Evolutionary conservation across 2,113 vertebrate species (phyloP).

Genomic region (Gadus macrocephalus): DNA sequence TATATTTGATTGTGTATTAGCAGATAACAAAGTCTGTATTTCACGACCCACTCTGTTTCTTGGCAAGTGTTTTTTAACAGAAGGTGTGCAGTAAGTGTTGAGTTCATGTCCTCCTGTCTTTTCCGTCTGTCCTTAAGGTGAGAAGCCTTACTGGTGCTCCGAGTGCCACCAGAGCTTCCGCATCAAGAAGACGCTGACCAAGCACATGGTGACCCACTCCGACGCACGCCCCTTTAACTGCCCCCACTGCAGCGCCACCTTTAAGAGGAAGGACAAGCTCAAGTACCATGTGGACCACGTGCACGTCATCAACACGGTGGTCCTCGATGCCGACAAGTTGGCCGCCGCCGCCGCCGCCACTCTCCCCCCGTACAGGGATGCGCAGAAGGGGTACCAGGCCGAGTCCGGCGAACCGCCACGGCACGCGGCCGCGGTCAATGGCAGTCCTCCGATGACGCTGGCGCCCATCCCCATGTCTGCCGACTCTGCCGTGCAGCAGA

Average conservation of each 20-base stretch:
- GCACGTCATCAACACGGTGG: constrained; percentile 74
- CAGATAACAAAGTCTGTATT: no score
- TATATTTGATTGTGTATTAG: no score
- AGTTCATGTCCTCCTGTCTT: no score
- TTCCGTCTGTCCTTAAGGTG: constrained; percentile 69
- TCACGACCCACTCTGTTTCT: no score
- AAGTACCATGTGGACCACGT: constrained; percentile 98
- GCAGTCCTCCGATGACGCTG: constrained; percentile 82
- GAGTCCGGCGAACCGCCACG: constrained; percentile 71
- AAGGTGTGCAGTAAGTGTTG: no score
- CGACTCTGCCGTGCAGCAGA: constrained; percentile 33
- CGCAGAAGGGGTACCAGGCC: constrained; percentile 70
- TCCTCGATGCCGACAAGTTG: constrained; percentile 69
- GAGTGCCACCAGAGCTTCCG: constrained; percentile 94
- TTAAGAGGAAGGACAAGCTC: constrained; percentile 95
- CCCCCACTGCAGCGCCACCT: constrained; percentile 90
- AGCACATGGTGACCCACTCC: constrained; percentile 98
- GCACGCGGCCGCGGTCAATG: constrained; percentile 67
- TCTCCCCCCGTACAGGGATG: constrained; percentile 69
- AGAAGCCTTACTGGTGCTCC: constrained; percentile 93
- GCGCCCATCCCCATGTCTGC: constrained; percentile 81
- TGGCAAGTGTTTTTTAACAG: no score
- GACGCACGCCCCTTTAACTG: constrained; percentile 95
- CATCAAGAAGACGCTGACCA: constrained; percentile 97
- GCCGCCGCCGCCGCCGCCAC: constrained; percentile 39